Evolutionary conservation across 2,797 vertebrate genomes (phyloP), one percentile per base, ranked within the genome.

Genomic region (Pangasius sanitwongsei): DNA sequence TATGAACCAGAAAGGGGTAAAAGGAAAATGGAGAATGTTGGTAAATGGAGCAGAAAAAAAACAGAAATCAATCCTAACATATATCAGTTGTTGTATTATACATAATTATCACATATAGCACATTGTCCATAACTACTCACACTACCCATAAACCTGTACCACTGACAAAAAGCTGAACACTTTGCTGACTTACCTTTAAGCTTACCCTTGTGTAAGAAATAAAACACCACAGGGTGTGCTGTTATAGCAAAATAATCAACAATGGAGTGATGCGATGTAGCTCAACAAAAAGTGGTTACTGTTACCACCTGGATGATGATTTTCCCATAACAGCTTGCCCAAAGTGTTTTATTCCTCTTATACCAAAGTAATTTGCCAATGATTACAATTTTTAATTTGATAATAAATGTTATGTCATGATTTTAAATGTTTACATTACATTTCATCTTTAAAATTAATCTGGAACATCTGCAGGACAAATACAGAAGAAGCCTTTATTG

Each of bases 101-200:
- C 7, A 55, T 31, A 80, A 80, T 83, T 37, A 41, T 70, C 83
- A 59, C 50, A 69, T 77, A 34, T 70, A 84, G 72, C 81, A 89
- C 74, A 88, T 63, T 80, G 44, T 31, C 57, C 16, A 88, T 74
- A 88, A 86, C 50, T 87, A 41, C 31, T 88, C 50, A 18, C 53
- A 44, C 34, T 34, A n/a, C 28, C 41, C 6, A 63, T 75, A 18
- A 37, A 75, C 53, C 55, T 44, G 34, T 63, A 53, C n/a, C 16
- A 55, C 7, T 18, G 37, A 61, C 70, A 61, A 44, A 3, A 44
- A 61, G 82, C 82, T 83, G 37, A 65, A 31, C 28, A 31, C 28
- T 11, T 67, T 67, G 13, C 69, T 70, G 31, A 37, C 69, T 70
- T 18, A 70, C 31, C 34, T 70, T 34, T n/a, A 67, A 67, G 65